Base-by-base conservation (phyloP, 2,888 invertebrate genomes). In the Aphidius colemani region DNA sequence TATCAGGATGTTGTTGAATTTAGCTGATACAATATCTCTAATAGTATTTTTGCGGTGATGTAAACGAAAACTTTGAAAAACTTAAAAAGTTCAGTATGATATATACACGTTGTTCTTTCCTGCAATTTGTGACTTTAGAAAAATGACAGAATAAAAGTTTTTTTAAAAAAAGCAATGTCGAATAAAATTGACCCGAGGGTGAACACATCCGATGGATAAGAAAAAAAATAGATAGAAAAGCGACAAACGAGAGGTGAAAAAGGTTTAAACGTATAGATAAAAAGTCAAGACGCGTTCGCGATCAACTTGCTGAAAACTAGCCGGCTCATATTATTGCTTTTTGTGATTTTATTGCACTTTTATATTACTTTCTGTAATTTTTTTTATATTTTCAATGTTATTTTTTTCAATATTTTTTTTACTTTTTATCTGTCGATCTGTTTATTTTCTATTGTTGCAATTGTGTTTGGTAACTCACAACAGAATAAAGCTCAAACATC, bases 281-380 rank as follows among this genome's bases (percentile, higher is more conserved):
- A 45, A 57, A 48, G 30, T n/a, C 46, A 46, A 45, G 45, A 46
- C 50, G 44, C 53, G 39, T 56, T 30, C 30, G 44, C 58, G 56
- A 61, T 64, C 63, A 59, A 56, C 51, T 64, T 51, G 48, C 40
- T 49, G 60, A 45, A 18, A 43, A 57, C 59, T 55, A 64, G 66
- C 61, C 62, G 63, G 64, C 61, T 30, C 64, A 67, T 69, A 69
- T 69, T 64, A 63, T 66, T 63, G 67, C 66, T 62, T 63, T 64
- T 71, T 67, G 70, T 72, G 75, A 78, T 77, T 79, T 78, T 79
- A 79, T 78, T 77, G 75, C 72, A 65, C 73, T 65, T 74, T 76
- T 78, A 75, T 76, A 78, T 76, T 75, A 74, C 73, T 69, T 74
- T 65, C 51, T 48, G 62, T 59, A 44, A 63, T 60, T 67, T 58